Evolutionary conservation across 2,113 vertebrate genomes (phyloP), one percentile per base, ranked within the genome.

Genomic region (Chloroceryle aenea): DNA sequence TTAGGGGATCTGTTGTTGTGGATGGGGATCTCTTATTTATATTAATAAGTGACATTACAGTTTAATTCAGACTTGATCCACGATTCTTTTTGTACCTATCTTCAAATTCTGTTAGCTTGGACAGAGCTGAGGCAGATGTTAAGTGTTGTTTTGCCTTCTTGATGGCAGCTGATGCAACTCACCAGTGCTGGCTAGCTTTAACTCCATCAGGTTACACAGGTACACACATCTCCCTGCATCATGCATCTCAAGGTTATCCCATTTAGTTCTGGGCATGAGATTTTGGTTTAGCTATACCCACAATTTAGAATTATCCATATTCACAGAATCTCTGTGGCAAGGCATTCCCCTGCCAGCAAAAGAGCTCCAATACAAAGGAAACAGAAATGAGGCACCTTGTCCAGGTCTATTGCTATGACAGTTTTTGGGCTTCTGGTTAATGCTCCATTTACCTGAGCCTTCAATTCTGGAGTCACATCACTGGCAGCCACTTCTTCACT

Each of bases 361-460:
- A 75, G 27, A 68, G 19, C 32, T 85, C 21, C 48, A 50, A 83
- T 50, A 38, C 30, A 89, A 76, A 87, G 26, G 55, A 85, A 91
- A 69, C 12, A 30, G 27, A 45, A 53, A 9, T 27, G 14, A 59
- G 26, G 67, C 53, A 42, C 34, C 3, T 1, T 12, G 7, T 34
- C 75, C 48, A 50, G 34, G 32, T 52, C 23, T 61, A 50, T 34
- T 0, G 0, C 25, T 71, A 8, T 4, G 10, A 26, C 36, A 3
- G 36, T 62, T 89, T 74, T 62, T 2, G 14, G 27, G 26, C 13
- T 89, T 81, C 45, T 59, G 19, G 71, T 80, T 55, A 59, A 53
- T 25, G 7, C 81, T 53, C 9, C 6, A 8, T 74, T 91, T 87
- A 53, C 55, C 45, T 45, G 38, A 87, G 25, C 32, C 7, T 93